Evolutionary conservation across 2,888 invertebrate genomes (phyloP).

Genomic region (Pyrrhia umbra): DNA sequence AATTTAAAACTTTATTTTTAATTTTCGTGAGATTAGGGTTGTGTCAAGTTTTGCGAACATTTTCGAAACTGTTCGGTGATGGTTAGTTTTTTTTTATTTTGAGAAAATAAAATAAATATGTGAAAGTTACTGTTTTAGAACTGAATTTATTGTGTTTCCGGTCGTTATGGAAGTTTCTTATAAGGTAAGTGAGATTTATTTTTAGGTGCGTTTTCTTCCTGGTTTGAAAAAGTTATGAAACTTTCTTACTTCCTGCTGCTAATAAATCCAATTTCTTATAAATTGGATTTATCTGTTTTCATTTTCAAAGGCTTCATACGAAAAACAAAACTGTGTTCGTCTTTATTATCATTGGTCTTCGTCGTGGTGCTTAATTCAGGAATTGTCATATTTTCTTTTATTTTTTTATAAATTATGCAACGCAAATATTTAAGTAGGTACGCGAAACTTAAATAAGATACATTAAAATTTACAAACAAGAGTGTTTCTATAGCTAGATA

Average conservation of each 20-base stretch:
- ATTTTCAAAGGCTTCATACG: neutral
- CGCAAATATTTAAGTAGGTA: too few species aligned
- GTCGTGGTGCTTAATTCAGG: too few species aligned
- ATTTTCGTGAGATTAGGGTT: constrained; percentile 35
- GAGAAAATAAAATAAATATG: constrained; percentile 40
- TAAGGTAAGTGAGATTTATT: constrained; percentile 63
- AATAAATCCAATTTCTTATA: constrained; percentile 6
- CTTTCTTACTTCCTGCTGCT: constrained; percentile 48
- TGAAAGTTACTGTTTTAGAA: constrained; percentile 51
- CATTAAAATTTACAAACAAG: neutral
- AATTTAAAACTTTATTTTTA: constrained; percentile 14
- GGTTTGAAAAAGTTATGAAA: constrained; percentile 46
- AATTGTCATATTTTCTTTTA: too few species aligned
- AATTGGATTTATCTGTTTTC: too few species aligned
- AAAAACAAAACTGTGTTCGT: neutral
- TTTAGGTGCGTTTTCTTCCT: constrained; percentile 1
- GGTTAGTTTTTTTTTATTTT: constrained; percentile 29
- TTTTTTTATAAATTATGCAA: too few species aligned
- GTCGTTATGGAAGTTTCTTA: constrained; percentile 58
- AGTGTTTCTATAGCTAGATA: neutral
- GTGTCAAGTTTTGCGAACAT: constrained; percentile 63
- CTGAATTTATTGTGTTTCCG: constrained; percentile 42
- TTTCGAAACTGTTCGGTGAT: constrained; percentile 46
- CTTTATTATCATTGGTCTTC: neutral
- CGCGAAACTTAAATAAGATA: too few species aligned